Evolutionary conservation across 1,140 invertebrate genomes (phyloP), one percentile per base, ranked within the genome.

Genomic region (Drosophila rhopaloa): DNA sequence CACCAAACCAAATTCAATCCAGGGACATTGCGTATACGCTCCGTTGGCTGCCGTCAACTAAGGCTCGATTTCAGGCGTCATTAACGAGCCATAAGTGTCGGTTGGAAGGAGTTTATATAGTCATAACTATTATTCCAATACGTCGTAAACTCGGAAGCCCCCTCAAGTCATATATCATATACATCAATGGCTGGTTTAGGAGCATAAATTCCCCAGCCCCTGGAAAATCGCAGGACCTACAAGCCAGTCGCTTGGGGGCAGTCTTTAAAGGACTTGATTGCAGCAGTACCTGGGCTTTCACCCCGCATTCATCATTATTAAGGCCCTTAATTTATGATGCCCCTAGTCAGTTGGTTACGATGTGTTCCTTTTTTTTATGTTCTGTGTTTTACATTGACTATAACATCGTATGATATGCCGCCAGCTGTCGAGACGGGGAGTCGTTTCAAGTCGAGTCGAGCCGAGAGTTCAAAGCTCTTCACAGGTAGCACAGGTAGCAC

Each of bases 351-450:
- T 73, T 53, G 67, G 83, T 76, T 86, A 76, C 84, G 75, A 71
- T 56, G 63, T 71, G 51, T 71, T 55, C 47, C 60, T 72, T 65
- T 65, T 65, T 65, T 54, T 88, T 88, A 88, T 89, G 83, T 46
- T 56, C 66, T 88, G 76, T 88, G 83, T 88, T 88, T 88, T 88
- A 88, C 83, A 88, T 74, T 79, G 83, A 80, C 84, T 89, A 88
- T 89, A 88, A 89, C 84, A 89, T 74, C 37, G 59, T 56, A 43
- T 53, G 65, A 72, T 81, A 82, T 79, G 75, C 63, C 70, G 85
- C 79, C 82, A 88, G 81, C 73, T 68, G 61, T 56, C 47, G 66
- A 58, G 68, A 29, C 29, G 37, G 32, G 37, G 41, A 70, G 41
- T 48, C 57, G 16, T 14, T 13, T 60, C 56, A 32, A 66, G 41